phyloP scores from a whole-genome alignment of 1,140 invertebrate species.

The Ephestia elutella region DNA sequence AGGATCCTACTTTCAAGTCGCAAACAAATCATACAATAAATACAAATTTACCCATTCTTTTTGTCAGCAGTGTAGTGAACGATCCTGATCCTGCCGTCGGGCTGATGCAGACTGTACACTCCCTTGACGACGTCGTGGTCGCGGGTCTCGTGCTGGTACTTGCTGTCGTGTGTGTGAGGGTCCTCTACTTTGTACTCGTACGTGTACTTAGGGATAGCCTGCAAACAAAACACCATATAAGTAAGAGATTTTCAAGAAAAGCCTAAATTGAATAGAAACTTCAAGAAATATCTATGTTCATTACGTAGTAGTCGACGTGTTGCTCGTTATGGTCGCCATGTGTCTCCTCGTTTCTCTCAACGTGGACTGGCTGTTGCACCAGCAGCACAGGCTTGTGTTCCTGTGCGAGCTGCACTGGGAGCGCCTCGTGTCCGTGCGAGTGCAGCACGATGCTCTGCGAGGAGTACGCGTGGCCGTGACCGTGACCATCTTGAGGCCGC shows the following conservation, averaged over 20 bases:
- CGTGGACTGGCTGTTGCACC: slow-evolving; percentile 17
- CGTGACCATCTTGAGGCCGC: slow-evolving; percentile 20
- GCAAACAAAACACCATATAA: not conserved
- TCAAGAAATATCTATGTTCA: not conserved
- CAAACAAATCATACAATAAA: too few species aligned
- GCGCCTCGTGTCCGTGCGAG: slow-evolving; percentile 9
- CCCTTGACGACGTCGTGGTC: slow-evolving; percentile 30
- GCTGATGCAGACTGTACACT: slow-evolving; percentile 28
- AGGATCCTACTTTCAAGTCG: too few species aligned
- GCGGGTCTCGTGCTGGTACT: slow-evolving; percentile 27
- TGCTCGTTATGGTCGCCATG: slow-evolving; percentile 10
- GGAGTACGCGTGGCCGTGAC: slow-evolving; percentile 16
- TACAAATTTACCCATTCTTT: slow-evolving; percentile 8
- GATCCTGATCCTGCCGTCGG: slow-evolving; percentile 27
- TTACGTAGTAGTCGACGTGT: slow-evolving; percentile 14
- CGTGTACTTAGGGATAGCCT: slow-evolving; percentile 33
- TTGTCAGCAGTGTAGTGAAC: slow-evolving; percentile 23
- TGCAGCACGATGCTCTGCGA: slow-evolving; percentile 20
- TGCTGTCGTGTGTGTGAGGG: slow-evolving; percentile 27
- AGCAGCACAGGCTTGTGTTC: slow-evolving; percentile 16
- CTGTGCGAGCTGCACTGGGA: not conserved
- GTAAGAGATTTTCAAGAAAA: not conserved
- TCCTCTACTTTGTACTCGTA: slow-evolving; percentile 32
- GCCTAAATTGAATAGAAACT: not conserved
- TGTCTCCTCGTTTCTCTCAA: slow-evolving; percentile 9